phyloP scores from a whole-genome alignment of 2,888 invertebrate genomes.

The Pseudeuparius sepicola region DNA sequence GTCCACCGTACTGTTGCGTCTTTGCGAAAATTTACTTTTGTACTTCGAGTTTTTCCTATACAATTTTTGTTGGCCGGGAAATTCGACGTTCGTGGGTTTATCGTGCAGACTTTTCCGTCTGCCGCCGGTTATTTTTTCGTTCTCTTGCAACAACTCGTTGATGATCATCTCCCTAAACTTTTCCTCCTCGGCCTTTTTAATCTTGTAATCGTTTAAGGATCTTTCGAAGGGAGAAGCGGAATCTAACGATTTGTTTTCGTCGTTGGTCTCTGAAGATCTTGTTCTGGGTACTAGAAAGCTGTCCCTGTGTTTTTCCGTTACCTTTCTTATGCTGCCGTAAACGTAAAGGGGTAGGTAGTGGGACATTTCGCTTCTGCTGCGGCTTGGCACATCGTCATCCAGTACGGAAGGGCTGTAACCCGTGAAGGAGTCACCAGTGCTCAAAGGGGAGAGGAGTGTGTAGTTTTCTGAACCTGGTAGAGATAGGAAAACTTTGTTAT shows the following conservation, averaged over 20 bases:
- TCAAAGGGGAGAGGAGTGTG: too few species aligned
- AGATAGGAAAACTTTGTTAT: too few species aligned
- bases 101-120: too few species aligned
- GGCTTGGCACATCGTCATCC: too few species aligned
- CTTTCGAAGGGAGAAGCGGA: slow-evolving; percentile 25
- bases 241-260: too few species aligned
- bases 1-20: slow-evolving; percentile 15
- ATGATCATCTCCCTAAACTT: slow-evolving; percentile 33
- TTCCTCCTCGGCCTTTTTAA: slow-evolving; percentile 34
- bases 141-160: slow-evolving; percentile 32
- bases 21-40: slow-evolving; percentile 16
- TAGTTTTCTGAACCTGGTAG: too few species aligned
- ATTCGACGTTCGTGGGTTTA: too few species aligned
- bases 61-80: slow-evolving; percentile 13
- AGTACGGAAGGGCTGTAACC: slow-evolving; percentile 25
- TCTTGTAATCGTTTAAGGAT: slow-evolving; percentile 29
- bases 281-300: slow-evolving; percentile 25
- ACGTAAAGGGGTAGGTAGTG: slow-evolving; percentile 29
- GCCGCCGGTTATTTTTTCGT: slow-evolving; percentile 30
- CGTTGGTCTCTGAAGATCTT: slow-evolving; percentile 30
- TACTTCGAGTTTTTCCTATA: slow-evolving; percentile 22
- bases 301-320: slow-evolving; percentile 24
- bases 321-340: slow-evolving; percentile 27
- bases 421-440: too few species aligned
- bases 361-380: slow-evolving; percentile 32